Base-by-base conservation (phyloP, 2,113 vertebrate species). In the Grantiella picta region DNA sequence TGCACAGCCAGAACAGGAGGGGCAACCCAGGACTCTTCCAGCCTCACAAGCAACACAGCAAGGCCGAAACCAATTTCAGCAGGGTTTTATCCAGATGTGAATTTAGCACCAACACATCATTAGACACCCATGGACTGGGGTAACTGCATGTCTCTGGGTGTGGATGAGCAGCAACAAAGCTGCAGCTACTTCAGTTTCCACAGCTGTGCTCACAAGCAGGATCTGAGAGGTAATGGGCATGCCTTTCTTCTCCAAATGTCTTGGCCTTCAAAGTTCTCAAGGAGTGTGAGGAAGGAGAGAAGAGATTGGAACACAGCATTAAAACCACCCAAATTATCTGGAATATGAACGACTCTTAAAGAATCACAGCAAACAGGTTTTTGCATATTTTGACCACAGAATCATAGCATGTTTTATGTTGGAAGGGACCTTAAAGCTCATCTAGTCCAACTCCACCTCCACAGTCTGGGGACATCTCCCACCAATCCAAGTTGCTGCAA, bases 51-150 rank as follows among this genome's bases (percentile, higher is more conserved):
- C 6, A 88, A 21, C 4, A 7, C 6, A 6, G 25, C 5, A 12
- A 5, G 16, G 7, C 3, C 5, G 57, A 71, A 88, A 11, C 4
- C 15, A 22, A 4, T 31, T 66, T 64, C 35, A 56, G 7, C 22
- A 79, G 28, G 16, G 8, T n/a, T 82, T 71, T 50, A 9, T 22
- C 28, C 44, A 71, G 61, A 14, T 15, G 6, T n/a, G 27, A 50
- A 18, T 53, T 91, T 50, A 73, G 15, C 1, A 2, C 31, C 3
- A 20, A 14, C 9, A 45, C 7, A 2, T 25, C 42, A 29, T 44
- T 22, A 23, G 85, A 53, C 18, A 27, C 7, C n/a, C 45, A 12
- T 8, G 28, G 40, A 9, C 3, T 0, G 0, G 5, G 18, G 11
- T 50, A 33, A 24, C 36, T 21, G 3, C 14, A 4, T 4, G 3